A percentile compares a stretch with the other conserved stretches of the same genome.
Evolutionary conservation across 1,140 invertebrate genomes (phyloP).

Genomic region (Drosophila saltans): DNA sequence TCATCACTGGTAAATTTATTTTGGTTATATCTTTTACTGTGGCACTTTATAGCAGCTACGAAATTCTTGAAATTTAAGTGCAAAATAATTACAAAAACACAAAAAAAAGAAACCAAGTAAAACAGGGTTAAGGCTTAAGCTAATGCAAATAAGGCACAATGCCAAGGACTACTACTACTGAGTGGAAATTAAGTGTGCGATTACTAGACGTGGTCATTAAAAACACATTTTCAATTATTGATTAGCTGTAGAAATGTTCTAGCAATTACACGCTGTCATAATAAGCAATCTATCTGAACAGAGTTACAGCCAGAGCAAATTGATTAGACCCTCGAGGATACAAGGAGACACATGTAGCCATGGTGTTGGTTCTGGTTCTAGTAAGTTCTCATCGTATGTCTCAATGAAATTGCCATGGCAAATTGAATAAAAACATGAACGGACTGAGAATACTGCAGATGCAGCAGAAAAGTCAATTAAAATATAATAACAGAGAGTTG

Average conservation of each 20-base stretch:
- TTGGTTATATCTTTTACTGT: conserved; percentile 14
- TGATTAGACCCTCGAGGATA: conserved; percentile 47
- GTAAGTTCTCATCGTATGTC: conserved; percentile 32
- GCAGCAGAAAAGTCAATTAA: conserved; percentile 67
- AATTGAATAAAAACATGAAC: conserved; percentile 78
- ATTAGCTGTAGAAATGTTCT: conserved; percentile 58
- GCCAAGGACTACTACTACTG: conserved; percentile 4
- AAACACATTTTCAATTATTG: conserved; percentile 71
- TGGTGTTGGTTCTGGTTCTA: not conserved
- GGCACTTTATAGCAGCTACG: conserved; percentile 44
- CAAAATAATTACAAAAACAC: conserved; percentile 65
- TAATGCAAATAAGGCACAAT: conserved; percentile 38
- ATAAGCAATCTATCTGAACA: conserved; percentile 51
- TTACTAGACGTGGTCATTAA: conserved; percentile 50
- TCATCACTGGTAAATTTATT: conserved; percentile 20
- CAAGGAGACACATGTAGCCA: not conserved
- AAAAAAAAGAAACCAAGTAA: not conserved
- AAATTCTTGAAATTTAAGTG: conserved; percentile 62
- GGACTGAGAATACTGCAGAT: conserved; percentile 13
- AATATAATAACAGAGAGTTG: conserved; percentile 59
- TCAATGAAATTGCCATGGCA: conserved; percentile 62
- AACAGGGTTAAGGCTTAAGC: conserved; percentile 32
- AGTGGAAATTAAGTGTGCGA: conserved; percentile 27
- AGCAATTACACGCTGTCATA: conserved; percentile 68
- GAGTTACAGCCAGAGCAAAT: conserved; percentile 32